Percentiles rank a stretch among this genome's conserved stretches.
Evolutionary conservation across 1,140 invertebrate genomes (phyloP).

Genomic region (Drosophila prosaltans): DNA sequence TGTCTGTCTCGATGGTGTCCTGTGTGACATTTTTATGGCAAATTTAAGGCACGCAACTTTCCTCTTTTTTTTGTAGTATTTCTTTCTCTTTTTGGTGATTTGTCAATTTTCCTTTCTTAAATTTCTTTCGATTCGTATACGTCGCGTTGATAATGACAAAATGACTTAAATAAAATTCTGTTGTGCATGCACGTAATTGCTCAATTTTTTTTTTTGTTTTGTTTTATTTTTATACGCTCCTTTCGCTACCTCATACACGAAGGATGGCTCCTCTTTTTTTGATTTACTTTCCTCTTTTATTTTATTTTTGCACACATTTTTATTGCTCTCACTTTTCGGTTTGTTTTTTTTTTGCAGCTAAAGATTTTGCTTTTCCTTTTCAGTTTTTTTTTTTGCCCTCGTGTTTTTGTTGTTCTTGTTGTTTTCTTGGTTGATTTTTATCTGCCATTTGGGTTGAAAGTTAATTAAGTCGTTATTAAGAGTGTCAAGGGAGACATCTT

Average conservation of each 20-base stretch:
- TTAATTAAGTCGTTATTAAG: slow-evolving; percentile 76
- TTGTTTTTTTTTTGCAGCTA: slow-evolving; percentile 2
- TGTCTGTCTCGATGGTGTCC: slow-evolving; percentile 24
- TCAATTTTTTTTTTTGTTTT: slow-evolving; percentile 45
- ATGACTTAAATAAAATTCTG: slow-evolving; percentile 69
- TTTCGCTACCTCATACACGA: not conserved
- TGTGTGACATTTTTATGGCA: slow-evolving; percentile 77
- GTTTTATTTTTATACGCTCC: slow-evolving; percentile 49
- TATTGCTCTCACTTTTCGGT: slow-evolving; percentile 44
- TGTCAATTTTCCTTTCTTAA: slow-evolving; percentile 43
- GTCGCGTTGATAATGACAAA: slow-evolving; percentile 64
- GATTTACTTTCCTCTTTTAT: slow-evolving; percentile 45
- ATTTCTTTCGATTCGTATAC: slow-evolving; percentile 12
- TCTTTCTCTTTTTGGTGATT: slow-evolving; percentile 49
- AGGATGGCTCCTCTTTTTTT: slow-evolving; percentile 27
- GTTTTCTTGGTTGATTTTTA: slow-evolving; percentile 63
- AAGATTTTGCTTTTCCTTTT: not conserved
- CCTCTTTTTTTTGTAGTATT: slow-evolving; percentile 28
- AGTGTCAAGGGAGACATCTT: slow-evolving; percentile 53
- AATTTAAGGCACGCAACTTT: slow-evolving; percentile 80
- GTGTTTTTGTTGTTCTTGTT: slow-evolving; percentile 50
- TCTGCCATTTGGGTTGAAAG: slow-evolving; percentile 50
- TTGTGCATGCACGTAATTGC: slow-evolving; percentile 78
- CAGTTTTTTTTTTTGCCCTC: slow-evolving; percentile 47
- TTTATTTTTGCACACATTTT: slow-evolving; percentile 54